Conservation (phyloP, 2,797 vertebrate genomes). For the Florisuga fusca region DNA sequence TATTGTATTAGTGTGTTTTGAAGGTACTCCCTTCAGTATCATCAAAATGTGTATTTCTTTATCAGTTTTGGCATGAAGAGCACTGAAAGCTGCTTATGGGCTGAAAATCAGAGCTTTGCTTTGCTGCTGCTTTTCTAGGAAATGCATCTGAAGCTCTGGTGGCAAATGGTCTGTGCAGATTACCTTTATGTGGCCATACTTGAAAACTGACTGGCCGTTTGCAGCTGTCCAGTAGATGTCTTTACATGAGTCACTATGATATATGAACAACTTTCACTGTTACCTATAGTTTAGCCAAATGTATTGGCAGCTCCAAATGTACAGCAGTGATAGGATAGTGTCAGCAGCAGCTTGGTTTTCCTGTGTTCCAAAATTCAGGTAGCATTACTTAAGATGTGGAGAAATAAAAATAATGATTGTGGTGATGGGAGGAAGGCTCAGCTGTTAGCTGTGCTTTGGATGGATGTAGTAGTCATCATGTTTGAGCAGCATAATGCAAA, state of each 20-base stretch:
- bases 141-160: not conserved
- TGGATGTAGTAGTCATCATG: not conserved
- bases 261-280: not conserved
- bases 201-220: not conserved
- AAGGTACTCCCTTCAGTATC: not conserved
- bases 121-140: not conserved
- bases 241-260: fast-evolving
- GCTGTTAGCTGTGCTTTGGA: not conserved
- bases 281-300: not conserved
- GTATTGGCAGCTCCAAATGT: not conserved
- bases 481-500: not conserved
- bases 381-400: not conserved
- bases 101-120: not conserved
- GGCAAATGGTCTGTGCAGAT: not conserved
- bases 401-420: not conserved
- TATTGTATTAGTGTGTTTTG: not conserved
- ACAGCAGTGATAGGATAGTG: fast-evolving
- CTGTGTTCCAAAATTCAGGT: not conserved
- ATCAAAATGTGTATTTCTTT: not conserved
- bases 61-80: not conserved
- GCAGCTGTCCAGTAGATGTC: fast-evolving
- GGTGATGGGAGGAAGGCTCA: not conserved
- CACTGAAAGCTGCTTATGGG: not conserved
- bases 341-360: not conserved
- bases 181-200: not conserved